phyloP scores from a whole-genome alignment of 1,140 invertebrate species.

The Drosophila pseudoananassae region DNA sequence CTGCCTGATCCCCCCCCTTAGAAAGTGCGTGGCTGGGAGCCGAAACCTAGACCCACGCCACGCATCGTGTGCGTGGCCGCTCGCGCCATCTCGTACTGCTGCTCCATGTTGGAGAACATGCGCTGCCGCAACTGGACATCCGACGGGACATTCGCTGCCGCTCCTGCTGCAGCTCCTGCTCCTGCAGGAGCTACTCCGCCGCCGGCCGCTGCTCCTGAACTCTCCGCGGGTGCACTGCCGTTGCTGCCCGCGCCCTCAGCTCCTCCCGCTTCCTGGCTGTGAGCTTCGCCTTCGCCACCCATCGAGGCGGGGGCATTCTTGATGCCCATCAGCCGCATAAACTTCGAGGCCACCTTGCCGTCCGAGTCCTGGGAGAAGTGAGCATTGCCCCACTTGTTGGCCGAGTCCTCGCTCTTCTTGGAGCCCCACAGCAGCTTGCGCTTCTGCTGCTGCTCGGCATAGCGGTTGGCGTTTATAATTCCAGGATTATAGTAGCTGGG shows the following conservation, averaged over 20 bases:
- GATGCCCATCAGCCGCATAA: slow-evolving; percentile 97
- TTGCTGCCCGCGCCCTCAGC: slow-evolving; percentile 36
- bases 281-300: neutral
- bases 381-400: slow-evolving; percentile 91
- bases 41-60: slow-evolving; percentile 94
- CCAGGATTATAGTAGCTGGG: slow-evolving; percentile 93
- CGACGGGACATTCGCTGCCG: slow-evolving; percentile 34
- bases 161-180: slow-evolving; percentile 14
- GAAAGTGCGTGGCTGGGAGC: slow-evolving; percentile 77
- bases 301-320: slow-evolving; percentile 79
- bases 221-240: slow-evolving; percentile 7
- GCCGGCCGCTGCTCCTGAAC: slow-evolving; percentile 22
- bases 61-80: slow-evolving; percentile 97
- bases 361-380: slow-evolving; percentile 95
- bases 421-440: slow-evolving; percentile 95
- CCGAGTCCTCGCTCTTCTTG: slow-evolving; percentile 86
- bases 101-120: slow-evolving; percentile 95
- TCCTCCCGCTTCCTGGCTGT: slow-evolving; percentile 10
- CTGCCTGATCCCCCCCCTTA: slow-evolving; percentile 18
- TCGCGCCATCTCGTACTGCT: slow-evolving; percentile 96
- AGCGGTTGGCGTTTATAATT: slow-evolving; percentile 91
- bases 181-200: slow-evolving; percentile 13
- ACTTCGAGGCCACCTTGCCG: slow-evolving; percentile 96
- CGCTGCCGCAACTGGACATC: slow-evolving; percentile 94
- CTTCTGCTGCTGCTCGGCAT: slow-evolving; percentile 93